phyloP scores from a whole-genome alignment of 2,113 vertebrate genomes.

The Echinops telfairi region DNA sequence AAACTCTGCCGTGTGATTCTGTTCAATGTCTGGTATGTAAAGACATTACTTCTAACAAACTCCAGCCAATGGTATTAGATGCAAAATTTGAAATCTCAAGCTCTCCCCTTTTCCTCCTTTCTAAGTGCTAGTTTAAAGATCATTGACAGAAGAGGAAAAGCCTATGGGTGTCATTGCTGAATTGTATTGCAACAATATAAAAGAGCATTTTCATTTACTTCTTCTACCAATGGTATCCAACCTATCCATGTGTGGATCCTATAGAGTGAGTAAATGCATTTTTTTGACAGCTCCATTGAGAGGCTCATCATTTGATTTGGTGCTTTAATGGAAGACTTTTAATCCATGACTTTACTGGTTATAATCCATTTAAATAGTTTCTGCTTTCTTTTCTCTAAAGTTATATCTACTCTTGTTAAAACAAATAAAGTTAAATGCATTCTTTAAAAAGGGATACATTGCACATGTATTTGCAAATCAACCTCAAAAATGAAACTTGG shows the following conservation, averaged over 20 bases:
- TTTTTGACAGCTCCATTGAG: background rate
- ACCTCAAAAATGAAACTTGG: constrained; percentile 9
- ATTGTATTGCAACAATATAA: constrained; percentile 38
- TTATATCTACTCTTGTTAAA: background rate
- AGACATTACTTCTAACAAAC: background rate
- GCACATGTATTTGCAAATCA: constrained; percentile 30
- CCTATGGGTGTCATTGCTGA: background rate
- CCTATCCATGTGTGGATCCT: background rate
- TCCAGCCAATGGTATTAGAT: background rate
- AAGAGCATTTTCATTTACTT: constrained; percentile 22
- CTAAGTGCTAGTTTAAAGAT: constrained; percentile 4
- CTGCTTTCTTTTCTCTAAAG: constrained; percentile 52
- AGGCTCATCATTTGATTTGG: constrained; percentile 34
- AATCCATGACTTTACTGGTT: background rate
- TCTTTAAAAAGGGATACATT: constrained; percentile 9
- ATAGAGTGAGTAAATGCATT: constrained; percentile 62
- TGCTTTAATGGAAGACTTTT: constrained; percentile 32
- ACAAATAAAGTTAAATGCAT: background rate
- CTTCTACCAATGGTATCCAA: background rate
- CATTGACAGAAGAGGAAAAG: constrained; percentile 44
- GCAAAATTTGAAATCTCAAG: background rate
- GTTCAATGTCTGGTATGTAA: constrained; percentile 35
- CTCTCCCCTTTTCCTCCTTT: constrained; percentile 26
- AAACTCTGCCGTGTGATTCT: background rate
- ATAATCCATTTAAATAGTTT: background rate